Percentiles rank a stretch among this genome's conserved stretches.
Conservation (phyloP, 2,113 vertebrate genomes). For the Aythya baeri region DNA sequence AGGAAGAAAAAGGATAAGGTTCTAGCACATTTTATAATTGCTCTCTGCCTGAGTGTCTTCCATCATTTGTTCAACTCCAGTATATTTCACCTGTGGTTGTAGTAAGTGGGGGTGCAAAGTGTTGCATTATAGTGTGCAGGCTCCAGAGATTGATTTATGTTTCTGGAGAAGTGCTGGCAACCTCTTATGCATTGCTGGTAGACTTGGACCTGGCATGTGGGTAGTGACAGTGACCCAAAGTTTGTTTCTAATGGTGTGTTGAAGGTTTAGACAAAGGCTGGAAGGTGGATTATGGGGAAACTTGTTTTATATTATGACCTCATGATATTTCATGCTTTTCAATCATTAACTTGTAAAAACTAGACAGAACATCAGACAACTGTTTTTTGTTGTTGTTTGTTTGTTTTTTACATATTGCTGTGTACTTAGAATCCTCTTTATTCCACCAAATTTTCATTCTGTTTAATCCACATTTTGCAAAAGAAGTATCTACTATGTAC, state of each 20-base stretch:
- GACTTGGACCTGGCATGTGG: fast-evolving
- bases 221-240: not conserved
- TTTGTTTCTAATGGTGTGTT: not conserved
- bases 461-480: not conserved
- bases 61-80: not conserved
- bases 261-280: not conserved
- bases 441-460: not conserved
- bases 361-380: not conserved
- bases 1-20: not conserved
- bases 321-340: not conserved
- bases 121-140: not conserved
- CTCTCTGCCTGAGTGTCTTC: not conserved
- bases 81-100: fast-evolving
- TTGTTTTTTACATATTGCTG: not conserved
- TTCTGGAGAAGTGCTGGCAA: not conserved
- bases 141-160: not conserved
- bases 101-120: fast-evolving
- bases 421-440: not conserved
- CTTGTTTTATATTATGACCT: not conserved
- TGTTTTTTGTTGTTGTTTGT: not conserved
- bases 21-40: not conserved
- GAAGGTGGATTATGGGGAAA: not conserved
- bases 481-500: not conserved
- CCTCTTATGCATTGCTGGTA: not conserved
- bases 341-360: not conserved